Conservation (phyloP, 2,888 invertebrate species). For the Steinernema scapterisci region DNA sequence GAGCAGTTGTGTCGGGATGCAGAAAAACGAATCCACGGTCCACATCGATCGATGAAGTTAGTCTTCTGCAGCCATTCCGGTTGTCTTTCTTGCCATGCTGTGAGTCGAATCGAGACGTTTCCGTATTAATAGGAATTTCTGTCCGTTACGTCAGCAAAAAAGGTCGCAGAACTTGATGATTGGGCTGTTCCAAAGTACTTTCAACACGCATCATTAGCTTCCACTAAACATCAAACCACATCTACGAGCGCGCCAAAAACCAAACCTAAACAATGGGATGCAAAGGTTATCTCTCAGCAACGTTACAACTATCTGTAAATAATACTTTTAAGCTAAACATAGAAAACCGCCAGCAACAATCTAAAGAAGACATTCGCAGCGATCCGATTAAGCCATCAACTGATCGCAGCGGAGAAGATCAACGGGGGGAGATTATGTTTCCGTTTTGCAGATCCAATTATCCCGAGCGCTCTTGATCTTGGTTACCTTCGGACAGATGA, state of each 20-base stretch:
- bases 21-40: background rate
- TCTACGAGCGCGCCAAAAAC: too few species aligned
- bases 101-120: conserved; percentile 11
- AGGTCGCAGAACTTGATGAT: background rate
- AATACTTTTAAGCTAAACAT: too few species aligned
- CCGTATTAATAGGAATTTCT: background rate
- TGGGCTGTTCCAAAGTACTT: too few species aligned
- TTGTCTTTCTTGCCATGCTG: conserved; percentile 2
- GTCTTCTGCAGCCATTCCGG: background rate
- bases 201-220: too few species aligned
- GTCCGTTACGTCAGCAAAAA: background rate
- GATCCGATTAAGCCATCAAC: conserved; percentile 1
- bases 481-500: background rate
- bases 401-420: background rate
- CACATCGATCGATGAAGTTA: background rate
- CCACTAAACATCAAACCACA: too few species aligned
- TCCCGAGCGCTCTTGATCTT: background rate
- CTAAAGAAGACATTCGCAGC: background rate
- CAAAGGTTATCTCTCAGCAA: too few species aligned
- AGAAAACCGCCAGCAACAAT: background rate
- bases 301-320: too few species aligned
- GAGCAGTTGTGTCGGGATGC: background rate
- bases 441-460: background rate
- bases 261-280: too few species aligned
- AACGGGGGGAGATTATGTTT: conserved; percentile 8